Evolutionary conservation across 2,888 invertebrate species (phyloP).

Genomic region (Folsomia manolachei): DNA sequence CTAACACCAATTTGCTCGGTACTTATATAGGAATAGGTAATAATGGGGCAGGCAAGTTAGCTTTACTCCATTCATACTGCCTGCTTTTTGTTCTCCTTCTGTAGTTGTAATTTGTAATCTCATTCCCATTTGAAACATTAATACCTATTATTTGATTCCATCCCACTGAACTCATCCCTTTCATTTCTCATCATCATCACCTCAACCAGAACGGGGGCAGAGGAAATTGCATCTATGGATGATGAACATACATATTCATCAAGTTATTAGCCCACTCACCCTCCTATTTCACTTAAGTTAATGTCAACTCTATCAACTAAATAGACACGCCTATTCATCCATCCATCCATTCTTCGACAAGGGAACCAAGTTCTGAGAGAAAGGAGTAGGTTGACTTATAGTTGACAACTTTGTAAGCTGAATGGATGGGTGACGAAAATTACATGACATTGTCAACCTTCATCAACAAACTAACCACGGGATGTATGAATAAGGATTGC

Average conservation of each 20-base stretch:
- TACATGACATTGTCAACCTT: background rate
- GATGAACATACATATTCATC: conserved; percentile 36
- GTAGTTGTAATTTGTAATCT: conserved; percentile 41
- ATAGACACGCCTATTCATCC: too few species aligned
- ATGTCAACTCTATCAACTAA: conserved; percentile 18
- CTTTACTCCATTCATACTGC: too few species aligned
- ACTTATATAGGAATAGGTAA: background rate
- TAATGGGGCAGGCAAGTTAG: too few species aligned
- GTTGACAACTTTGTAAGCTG: too few species aligned
- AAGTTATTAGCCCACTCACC: conserved; percentile 29
- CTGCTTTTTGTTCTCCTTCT: too few species aligned
- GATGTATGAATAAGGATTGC: too few species aligned
- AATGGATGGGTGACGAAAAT: background rate
- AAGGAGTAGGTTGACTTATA: too few species aligned
- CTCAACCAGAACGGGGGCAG: background rate
- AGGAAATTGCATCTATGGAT: conserved; percentile 20
- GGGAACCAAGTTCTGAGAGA: too few species aligned
- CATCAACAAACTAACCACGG: background rate
- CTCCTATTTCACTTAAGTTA: conserved; percentile 16
- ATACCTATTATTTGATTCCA: conserved; percentile 47
- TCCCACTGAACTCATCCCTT: conserved; percentile 42
- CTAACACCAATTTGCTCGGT: background rate
- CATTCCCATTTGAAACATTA: conserved; percentile 46
- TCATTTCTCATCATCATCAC: conserved; percentile 40
- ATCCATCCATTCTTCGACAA: background rate